Evolutionary conservation across 1,140 invertebrate genomes (phyloP), one percentile per base, ranked within the genome.

Genomic region (Cherax destructor): DNA sequence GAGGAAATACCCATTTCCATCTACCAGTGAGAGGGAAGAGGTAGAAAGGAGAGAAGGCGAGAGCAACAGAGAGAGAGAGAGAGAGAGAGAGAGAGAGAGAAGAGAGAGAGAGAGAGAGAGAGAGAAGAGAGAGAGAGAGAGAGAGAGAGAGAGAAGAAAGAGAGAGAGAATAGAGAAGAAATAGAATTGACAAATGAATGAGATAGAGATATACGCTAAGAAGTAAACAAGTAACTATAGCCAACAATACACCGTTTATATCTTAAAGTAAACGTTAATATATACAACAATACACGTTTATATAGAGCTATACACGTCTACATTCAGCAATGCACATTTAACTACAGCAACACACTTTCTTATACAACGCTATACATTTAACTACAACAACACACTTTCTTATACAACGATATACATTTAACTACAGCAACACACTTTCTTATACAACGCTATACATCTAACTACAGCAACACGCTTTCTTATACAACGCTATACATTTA

Each of bases 61-160:
- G 80, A 79, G 59, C 11, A 59, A 69, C 59, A 69, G 59, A 69
- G 59, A 83, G 81, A 65, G 81, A 83, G 81, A 69, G 81, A 69
- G 81, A 69, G 81, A 69, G 56, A 47, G 61, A 69, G 81, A 49
- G 24, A 13, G 61, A 47, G 81, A 16, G 56, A 49, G 56, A 13
- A 3, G 56, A 59, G 56, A 59, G 56, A 59, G 56, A 59, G 9
- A 59, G 56, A 59, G 56, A 59, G 56, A 59, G 56, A 59, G 56
- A 59, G 9, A 59, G 41, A 76, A 2, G 9, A 3, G 3, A 3
- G 9, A 59, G 56, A 59, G 9, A 59, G 56, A 59, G 56, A 59
- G 56, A 59, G 9, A 59, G 56, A 59, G 3, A 59, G 56, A 3
- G 56, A 59, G 9, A 3, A 59, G 56, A 9, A 5, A 76, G 10